phyloP scores from a whole-genome alignment of 2,888 invertebrate genomes.

The Axea sp. region DNA sequence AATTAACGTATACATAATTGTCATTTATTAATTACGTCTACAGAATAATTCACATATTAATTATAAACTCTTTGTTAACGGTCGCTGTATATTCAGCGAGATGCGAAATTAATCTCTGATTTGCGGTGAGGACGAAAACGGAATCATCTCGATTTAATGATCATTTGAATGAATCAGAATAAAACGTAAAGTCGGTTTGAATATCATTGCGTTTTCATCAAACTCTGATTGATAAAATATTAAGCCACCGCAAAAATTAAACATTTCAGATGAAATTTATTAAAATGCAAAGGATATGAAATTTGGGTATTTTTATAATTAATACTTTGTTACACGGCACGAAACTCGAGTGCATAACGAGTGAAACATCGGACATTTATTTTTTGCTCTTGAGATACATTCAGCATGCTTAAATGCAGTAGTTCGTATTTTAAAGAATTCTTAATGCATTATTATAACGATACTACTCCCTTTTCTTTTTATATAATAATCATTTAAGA shows the following conservation, averaged over 20 bases:
- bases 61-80: conserved; percentile 21
- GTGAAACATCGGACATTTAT: no score
- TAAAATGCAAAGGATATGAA: no score
- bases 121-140: conserved; percentile 10
- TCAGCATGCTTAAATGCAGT: no score
- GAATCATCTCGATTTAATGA: conserved; percentile 5
- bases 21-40: conserved; percentile 1
- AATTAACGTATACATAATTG: neutral
- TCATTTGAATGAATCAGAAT: neutral
- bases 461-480: no score
- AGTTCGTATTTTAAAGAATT: no score
- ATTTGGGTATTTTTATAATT: no score
- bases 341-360: no score
- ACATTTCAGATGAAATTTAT: no score
- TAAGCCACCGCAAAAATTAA: neutral
- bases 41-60: conserved; percentile 3
- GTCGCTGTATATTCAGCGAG: conserved; percentile 2
- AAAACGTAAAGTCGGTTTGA: neutral
- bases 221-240: conserved; percentile 12
- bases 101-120: conserved; percentile 6
- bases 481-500: no score
- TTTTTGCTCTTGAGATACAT: no score
- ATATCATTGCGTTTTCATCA: conserved; percentile 2
- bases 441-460: no score
- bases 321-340: no score